Conservation (phyloP, 2,888 invertebrate genomes). For the Brachypalpus laphriformis region DNA sequence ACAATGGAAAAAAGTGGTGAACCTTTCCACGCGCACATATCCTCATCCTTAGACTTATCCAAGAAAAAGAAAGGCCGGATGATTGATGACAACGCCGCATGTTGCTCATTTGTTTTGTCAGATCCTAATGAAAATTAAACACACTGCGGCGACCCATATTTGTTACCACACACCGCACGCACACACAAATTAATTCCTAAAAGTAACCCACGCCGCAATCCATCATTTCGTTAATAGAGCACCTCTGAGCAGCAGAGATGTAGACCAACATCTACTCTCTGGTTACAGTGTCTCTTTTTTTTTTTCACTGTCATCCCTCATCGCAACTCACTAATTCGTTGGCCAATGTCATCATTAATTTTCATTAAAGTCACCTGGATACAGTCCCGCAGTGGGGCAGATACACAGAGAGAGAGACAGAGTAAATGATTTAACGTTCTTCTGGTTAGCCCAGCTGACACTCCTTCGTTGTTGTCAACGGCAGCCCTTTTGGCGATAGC, state of each 20-base stretch:
- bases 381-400: conserved; percentile 47
- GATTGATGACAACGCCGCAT: conserved; percentile 67
- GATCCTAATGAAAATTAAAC: conserved; percentile 73
- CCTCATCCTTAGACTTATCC: conserved; percentile 34
- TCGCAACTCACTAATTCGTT: conserved; percentile 71
- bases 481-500: conserved; percentile 67
- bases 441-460: conserved; percentile 66
- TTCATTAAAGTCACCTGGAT: conserved; percentile 74
- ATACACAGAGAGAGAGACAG: conserved; percentile 16
- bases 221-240: conserved; percentile 72
- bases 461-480: conserved; percentile 69
- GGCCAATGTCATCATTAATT: conserved; percentile 74
- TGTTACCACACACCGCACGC: conserved; percentile 55
- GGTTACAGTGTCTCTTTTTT: conserved; percentile 42
- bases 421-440: conserved; percentile 63
- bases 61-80: conserved; percentile 27
- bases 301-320: conserved; percentile 64
- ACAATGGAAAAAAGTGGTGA: conserved; percentile 16
- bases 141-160: conserved; percentile 65
- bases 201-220: conserved; percentile 68
- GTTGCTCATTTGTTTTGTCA: conserved; percentile 73
- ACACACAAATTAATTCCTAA: conserved; percentile 53
- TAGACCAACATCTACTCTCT: conserved; percentile 48
- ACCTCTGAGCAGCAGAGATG: conserved; percentile 49
- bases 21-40: conserved; percentile 23